Base-by-base conservation (phyloP, 2,888 invertebrate genomes). In the Syritta pipiens region DNA sequence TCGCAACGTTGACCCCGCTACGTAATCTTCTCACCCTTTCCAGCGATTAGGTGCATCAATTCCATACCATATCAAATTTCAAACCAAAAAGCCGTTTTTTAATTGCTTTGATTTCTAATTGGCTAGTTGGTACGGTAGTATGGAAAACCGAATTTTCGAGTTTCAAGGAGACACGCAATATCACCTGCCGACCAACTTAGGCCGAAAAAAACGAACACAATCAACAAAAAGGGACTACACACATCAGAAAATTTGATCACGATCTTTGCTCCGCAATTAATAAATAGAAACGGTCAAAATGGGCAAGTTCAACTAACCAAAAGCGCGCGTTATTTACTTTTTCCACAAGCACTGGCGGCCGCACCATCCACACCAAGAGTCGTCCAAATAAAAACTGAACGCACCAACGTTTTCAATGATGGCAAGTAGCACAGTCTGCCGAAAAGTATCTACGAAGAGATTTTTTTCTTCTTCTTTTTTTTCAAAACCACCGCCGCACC, bases 321-420 rank as follows among this genome's bases (percentile, higher is more conserved):
- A 67, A 71, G 72, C 72, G 67, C 77, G 77, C 77, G 55, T 46
- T 71, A 53, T 17, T 63, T 7, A 37, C 19, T 48, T 46, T 44
- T 72, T 42, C 55, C 46, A 42, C 65, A 62, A 72, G 35, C 44
- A 57, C 24, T 53, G 7, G 9, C 72, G 44, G 55, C 20, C 62
- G 67, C 74, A 42, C 46, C 37, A 74, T 42, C 67, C 51, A 42
- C 67, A 67, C 79, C 48, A 67, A 60, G 14, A 44, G 74, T 62
- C 79, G 74, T 68, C 74, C 74, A 72, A 81, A 68, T 81, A 62
- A 51, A 68, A 81, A 81, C 79, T 81, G 57, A 79, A 68, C 46
- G 51, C 44, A 65, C 40, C 60, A 62, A 24, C 35, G 32, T 26
- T 67, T 60, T 42, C 26, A 72, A 60, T 28, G n/a, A n/a, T n/a